These are phyloP conservation scores for Lucifuga dentata DNA, from an alignment of 2,113 vertebrate genomes.

Conservation along the genomic window DNA sequence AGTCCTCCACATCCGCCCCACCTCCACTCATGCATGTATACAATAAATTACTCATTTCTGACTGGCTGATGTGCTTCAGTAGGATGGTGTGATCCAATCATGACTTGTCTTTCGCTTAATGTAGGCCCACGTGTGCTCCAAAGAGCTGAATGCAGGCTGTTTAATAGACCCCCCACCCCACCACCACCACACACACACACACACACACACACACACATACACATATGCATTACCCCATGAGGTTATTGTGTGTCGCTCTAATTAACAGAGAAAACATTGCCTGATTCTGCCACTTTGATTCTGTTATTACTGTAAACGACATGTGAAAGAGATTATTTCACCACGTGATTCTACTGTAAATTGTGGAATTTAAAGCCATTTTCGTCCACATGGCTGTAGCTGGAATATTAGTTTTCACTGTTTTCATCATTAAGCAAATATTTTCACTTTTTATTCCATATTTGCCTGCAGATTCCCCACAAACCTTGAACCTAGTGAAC, in stretches of 20 bases:
- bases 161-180: no score
- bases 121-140: neutral
- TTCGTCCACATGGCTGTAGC: neutral
- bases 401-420: neutral
- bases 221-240: neutral
- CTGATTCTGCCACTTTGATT: slow-evolving; percentile 33
- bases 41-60: slow-evolving; percentile 14
- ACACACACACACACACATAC: slow-evolving; percentile 11
- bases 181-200: slow-evolving; percentile 4
- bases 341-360: slow-evolving; percentile 45
- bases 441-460: neutral
- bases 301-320: neutral
- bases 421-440: neutral
- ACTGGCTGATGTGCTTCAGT: slow-evolving; percentile 58
- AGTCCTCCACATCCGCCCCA: slow-evolving; percentile 36
- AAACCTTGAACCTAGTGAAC: neutral
- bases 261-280: slow-evolving; percentile 19
- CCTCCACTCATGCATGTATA: slow-evolving; percentile 36
- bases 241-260: slow-evolving; percentile 30
- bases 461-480: neutral
- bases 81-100: slow-evolving; percentile 72
- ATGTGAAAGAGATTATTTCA: slow-evolving; percentile 48
- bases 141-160: neutral
- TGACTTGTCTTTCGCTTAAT: slow-evolving; percentile 8
- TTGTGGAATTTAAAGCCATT: slow-evolving; percentile 25